Base-by-base conservation (phyloP, 1,140 invertebrate species). In the Aphaenogaster ashmeadi region DNA sequence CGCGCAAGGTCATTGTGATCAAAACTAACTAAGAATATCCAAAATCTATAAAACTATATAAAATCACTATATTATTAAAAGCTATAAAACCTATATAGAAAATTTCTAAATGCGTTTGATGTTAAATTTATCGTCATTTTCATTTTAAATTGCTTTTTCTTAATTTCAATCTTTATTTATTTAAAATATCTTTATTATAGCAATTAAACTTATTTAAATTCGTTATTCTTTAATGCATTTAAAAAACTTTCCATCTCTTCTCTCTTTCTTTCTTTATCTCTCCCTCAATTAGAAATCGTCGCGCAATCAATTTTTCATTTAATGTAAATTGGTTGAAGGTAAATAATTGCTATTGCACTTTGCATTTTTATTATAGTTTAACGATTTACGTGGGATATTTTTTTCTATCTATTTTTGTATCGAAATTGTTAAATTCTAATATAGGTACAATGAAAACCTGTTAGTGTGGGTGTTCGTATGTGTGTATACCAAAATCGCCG, bases 351-450 rank as follows among this genome's bases (percentile, higher is more conserved):
- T 52, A 33, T 64, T 66, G 21, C 60, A 41, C 83, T 79, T 75
- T 67, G 15, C 58, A 80, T 72, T 83, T 83, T 74, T 72, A 83
- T 50, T 41, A 72, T 83, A 83, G 66, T 72, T 83, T 74, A 83
- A 74, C 80, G 54, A 27, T 86, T 79, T 47, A 54, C 36, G 18
- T 27, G 69, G 77, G 47, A 86, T 86, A 77, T 66, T 44, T 78
- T 74, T 78, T 79, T 52, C 21, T 38, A 44, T 47, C 36, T 79
- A 69, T 86, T 86, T 86, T 86, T 67, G 62, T 54, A 56, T 54
- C n/a, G 71, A 21, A 36, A 86, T 86, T 86, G 83, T 79, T 86
- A 79, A 86, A 86, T 79, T 86, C 60, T 79, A 86, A 86, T 85
- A 85, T 79, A 79, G 83, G 79, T 86, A 79, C 52, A 21, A 60